phyloP scores from a whole-genome alignment of 92 coral and sea anemone genomes.

The Parazoanthus atlanticus region DNA sequence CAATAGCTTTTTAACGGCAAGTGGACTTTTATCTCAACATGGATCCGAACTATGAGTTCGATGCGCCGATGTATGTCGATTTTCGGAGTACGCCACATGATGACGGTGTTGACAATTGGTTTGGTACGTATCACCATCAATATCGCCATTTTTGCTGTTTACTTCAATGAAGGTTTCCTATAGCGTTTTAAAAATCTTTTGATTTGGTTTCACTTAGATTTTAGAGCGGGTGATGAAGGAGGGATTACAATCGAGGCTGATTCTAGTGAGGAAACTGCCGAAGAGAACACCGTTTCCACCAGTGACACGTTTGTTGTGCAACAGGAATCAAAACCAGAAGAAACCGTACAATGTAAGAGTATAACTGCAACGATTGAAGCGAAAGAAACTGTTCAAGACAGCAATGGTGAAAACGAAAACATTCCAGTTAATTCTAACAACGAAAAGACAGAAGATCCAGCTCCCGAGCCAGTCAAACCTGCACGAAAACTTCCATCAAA shows the following conservation, averaged over 20 bases:
- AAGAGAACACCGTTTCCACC: background rate
- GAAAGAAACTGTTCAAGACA: background rate
- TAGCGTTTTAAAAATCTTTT: background rate
- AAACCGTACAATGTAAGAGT: slow-evolving; percentile 1
- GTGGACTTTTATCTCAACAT: slow-evolving; percentile 38
- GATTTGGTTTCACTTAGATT: slow-evolving; percentile 51
- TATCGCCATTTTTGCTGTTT: background rate
- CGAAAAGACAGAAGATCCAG: slow-evolving; percentile 10
- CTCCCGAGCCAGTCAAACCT: slow-evolving; percentile 17
- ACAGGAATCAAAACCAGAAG: background rate
- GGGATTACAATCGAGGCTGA: slow-evolving; percentile 59
- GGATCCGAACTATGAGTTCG: slow-evolving; percentile 87
- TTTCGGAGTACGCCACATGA: slow-evolving; percentile 51
- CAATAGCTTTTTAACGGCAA: background rate
- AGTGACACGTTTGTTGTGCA: background rate
- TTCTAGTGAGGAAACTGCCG: slow-evolving; percentile 56
- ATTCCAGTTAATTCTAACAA: background rate
- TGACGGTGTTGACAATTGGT: slow-evolving; percentile 82
- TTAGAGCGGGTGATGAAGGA: slow-evolving; percentile 77
- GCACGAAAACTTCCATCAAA: slow-evolving; percentile 21
- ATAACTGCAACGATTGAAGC: background rate
- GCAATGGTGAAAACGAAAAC: slow-evolving; percentile 1
- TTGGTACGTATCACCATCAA: slow-evolving; percentile 70
- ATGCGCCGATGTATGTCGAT: slow-evolving; percentile 95
- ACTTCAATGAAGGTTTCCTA: background rate